phyloP scores from a whole-genome alignment of 1,140 invertebrate genomes.

The Venustaconcha ellipsiformis region DNA sequence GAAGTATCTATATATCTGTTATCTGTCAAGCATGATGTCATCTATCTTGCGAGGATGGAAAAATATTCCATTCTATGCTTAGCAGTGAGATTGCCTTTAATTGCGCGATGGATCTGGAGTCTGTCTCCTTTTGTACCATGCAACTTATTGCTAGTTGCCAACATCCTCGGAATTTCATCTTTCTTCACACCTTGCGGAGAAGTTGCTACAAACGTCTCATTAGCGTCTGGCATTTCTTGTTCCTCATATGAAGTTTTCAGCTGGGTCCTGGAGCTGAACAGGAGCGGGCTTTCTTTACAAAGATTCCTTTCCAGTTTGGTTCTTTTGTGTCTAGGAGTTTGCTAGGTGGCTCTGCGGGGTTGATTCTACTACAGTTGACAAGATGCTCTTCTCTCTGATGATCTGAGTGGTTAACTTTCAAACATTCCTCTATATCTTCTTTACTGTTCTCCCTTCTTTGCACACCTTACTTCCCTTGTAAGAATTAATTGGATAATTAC shows the following conservation, averaged over 20 bases:
- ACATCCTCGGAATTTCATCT: not conserved
- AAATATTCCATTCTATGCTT: constrained; percentile 3
- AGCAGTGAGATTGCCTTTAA: constrained; percentile 16
- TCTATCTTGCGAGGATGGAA: constrained; percentile 5
- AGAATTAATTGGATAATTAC: not conserved
- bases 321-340: not conserved
- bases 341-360: not conserved
- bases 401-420: not conserved
- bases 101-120: constrained; percentile 2
- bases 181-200: constrained; percentile 2
- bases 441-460: not conserved
- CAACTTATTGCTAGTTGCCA: not conserved
- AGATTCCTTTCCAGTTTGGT: constrained; percentile 10
- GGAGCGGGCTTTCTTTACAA: constrained; percentile 3
- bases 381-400: not conserved
- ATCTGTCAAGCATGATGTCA: not conserved
- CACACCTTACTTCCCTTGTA: constrained; percentile 4
- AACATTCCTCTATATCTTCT: constrained; percentile 1
- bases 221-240: not conserved
- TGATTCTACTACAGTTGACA: not conserved
- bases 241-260: constrained; percentile 5
- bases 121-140: constrained; percentile 7
- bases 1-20: constrained; percentile 30
- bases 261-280: constrained; percentile 12
- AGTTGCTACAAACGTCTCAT: not conserved